These are phyloP conservation scores for Drosophila anceps DNA, from an alignment of 2,888 invertebrate genomes.

Conservation along the genomic window DNA sequence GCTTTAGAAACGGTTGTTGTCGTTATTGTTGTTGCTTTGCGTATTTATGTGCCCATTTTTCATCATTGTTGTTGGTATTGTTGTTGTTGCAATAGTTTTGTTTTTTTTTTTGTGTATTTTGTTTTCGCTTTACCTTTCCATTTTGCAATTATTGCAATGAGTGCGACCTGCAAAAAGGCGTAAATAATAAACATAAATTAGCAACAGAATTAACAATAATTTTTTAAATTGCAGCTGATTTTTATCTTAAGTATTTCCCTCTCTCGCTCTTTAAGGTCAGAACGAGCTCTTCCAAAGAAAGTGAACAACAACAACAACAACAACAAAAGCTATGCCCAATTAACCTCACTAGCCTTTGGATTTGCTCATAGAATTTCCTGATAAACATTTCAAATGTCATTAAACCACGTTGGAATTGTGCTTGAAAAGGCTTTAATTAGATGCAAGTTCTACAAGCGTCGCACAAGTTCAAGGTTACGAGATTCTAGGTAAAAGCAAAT, in stretches of 20 bases:
- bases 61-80: slow-evolving; percentile 29
- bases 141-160: slow-evolving; percentile 52
- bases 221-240: slow-evolving; percentile 16
- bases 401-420: slow-evolving; percentile 21
- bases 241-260: background rate
- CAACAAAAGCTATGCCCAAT: background rate
- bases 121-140: slow-evolving; percentile 43
- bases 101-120: slow-evolving; percentile 35
- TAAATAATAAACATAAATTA: slow-evolving; percentile 30
- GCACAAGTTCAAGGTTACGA: slow-evolving; percentile 46
- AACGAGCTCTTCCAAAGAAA: slow-evolving; percentile 45
- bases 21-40: slow-evolving; percentile 14
- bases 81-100: slow-evolving; percentile 19
- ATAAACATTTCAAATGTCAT: slow-evolving; percentile 21
- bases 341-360: slow-evolving; percentile 3
- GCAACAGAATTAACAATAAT: slow-evolving; percentile 31
- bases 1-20: slow-evolving; percentile 23
- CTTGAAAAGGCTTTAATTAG: slow-evolving; percentile 39
- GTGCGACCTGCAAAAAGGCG: slow-evolving; percentile 45
- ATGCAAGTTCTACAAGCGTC: slow-evolving; percentile 3
- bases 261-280: slow-evolving; percentile 25
- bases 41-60: slow-evolving; percentile 62
- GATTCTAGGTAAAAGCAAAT: background rate
- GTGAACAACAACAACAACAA: slow-evolving; percentile 4
- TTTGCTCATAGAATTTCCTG: slow-evolving; percentile 14